Percentiles rank a stretch among this genome's conserved stretches.
phyloP scores from a whole-genome alignment of 2,113 vertebrate species.

The Hippocampus barbouri region DNA sequence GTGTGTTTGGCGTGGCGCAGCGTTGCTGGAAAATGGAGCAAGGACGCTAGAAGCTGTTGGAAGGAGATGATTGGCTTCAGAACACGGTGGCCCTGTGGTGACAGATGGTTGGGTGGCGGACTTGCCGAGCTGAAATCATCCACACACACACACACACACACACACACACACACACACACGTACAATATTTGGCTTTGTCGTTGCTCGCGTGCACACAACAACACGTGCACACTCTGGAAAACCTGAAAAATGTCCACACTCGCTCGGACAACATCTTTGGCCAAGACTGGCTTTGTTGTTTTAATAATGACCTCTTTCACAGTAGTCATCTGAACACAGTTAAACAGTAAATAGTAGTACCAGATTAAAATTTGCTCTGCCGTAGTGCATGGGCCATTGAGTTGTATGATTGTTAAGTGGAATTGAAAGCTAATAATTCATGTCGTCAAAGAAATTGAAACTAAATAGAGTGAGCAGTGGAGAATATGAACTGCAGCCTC shows the following conservation, averaged over 20 bases:
- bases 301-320: neutral
- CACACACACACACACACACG: constrained; percentile 62
- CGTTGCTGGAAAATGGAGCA: constrained; percentile 69
- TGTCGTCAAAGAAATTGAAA: too few species aligned
- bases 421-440: too few species aligned
- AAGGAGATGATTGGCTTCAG: constrained; percentile 73
- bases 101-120: constrained; percentile 77
- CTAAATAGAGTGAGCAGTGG: too few species aligned
- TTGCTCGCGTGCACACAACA: constrained; percentile 13
- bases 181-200: constrained; percentile 46
- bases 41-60: constrained; percentile 73
- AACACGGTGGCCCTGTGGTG: constrained; percentile 68
- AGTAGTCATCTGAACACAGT: neutral
- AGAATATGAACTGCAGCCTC: too few species aligned
- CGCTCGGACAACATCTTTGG: constrained; percentile 3
- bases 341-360: neutral
- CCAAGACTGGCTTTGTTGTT: neutral
- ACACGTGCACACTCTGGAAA: constrained; percentile 14
- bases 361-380: neutral
- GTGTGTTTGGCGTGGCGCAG: constrained; percentile 57
- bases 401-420: neutral
- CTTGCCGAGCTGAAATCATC: constrained; percentile 58
- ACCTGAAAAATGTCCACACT: constrained; percentile 35
- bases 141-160: constrained; percentile 63
- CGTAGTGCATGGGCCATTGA: neutral